These are phyloP conservation scores for Chaetodon trifasciatus DNA, from an alignment of 2,797 vertebrate species.

Conservation along the genomic window DNA sequence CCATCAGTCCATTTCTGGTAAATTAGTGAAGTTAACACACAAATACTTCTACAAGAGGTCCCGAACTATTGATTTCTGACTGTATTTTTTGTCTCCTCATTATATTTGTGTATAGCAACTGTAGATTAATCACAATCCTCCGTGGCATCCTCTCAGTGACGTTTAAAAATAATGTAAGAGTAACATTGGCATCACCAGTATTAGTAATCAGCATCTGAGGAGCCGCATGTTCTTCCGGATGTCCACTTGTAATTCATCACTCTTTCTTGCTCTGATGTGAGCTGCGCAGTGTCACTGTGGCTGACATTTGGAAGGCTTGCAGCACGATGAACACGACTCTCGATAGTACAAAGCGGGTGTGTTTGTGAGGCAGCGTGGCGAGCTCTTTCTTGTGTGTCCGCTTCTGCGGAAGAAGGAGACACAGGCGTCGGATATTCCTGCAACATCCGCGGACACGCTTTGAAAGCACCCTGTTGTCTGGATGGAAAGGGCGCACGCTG, in stretches of 20 bases:
- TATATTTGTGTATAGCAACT: not conserved
- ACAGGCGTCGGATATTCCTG: conserved; percentile 43
- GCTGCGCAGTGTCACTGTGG: conserved; percentile 25
- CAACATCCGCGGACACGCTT: conserved; percentile 46
- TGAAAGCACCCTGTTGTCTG: conserved; percentile 42
- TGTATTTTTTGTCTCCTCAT: not conserved
- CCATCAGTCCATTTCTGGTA: conserved; percentile 1
- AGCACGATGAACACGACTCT: conserved; percentile 36
- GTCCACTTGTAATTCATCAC: not conserved
- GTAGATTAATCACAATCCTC: not conserved
- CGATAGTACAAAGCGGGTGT: conserved; percentile 9
- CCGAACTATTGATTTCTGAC: not conserved
- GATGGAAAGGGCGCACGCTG: conserved; percentile 58
- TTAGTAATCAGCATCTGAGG: not conserved
- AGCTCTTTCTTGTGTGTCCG: conserved; percentile 16
- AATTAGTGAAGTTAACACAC: not conserved
- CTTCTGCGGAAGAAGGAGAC: conserved; percentile 42
- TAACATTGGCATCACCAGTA: not conserved
- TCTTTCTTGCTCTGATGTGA: conserved; percentile 4
- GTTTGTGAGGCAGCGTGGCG: conserved; percentile 14
- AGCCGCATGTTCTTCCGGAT: not conserved
- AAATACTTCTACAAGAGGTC: not conserved
- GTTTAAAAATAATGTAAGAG: too few species aligned
- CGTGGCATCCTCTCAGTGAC: not conserved
- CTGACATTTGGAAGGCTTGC: conserved; percentile 47